Evolutionary conservation across 2,888 invertebrate species (phyloP).

Genomic region (Venustoraphidia nigricollis): DNA sequence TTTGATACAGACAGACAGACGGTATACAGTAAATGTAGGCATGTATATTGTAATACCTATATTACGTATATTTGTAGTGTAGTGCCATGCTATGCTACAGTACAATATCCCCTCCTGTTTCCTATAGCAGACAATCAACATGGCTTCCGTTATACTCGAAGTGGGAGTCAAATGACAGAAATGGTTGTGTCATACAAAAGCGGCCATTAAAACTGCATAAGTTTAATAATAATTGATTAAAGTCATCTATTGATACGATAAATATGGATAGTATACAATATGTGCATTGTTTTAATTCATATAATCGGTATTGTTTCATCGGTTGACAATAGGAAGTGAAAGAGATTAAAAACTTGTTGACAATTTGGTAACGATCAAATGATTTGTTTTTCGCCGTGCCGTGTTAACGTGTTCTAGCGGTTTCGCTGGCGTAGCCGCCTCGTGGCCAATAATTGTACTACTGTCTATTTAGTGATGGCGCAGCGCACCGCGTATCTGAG

Average conservation of each 20-base stretch:
- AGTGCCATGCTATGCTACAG: no score
- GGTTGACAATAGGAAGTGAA: background rate
- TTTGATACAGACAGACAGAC: no score
- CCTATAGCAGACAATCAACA: slow-evolving; percentile 11
- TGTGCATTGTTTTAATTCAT: background rate
- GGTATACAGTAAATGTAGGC: no score
- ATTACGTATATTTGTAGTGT: no score
- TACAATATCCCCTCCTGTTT: no score
- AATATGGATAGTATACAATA: no score
- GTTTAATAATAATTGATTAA: no score
- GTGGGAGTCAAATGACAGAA: slow-evolving; percentile 14
- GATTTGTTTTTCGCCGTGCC: background rate
- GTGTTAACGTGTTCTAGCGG: background rate
- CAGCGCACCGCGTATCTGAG: slow-evolving; percentile 13
- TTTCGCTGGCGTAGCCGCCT: background rate
- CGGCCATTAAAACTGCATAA: no score
- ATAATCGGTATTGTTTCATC: background rate
- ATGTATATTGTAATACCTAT: no score
- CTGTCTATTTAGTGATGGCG: background rate
- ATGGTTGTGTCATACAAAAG: slow-evolving; percentile 1
- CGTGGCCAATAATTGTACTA: background rate
- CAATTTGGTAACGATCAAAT: slow-evolving; percentile 1
- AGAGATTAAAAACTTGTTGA: slow-evolving; percentile 1
- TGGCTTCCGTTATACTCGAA: slow-evolving; percentile 20
- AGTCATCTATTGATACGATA: no score